Percentiles rank a stretch among this genome's conserved stretches.
Conservation (phyloP, 2,888 invertebrate genomes). For the Torymus auratus region DNA sequence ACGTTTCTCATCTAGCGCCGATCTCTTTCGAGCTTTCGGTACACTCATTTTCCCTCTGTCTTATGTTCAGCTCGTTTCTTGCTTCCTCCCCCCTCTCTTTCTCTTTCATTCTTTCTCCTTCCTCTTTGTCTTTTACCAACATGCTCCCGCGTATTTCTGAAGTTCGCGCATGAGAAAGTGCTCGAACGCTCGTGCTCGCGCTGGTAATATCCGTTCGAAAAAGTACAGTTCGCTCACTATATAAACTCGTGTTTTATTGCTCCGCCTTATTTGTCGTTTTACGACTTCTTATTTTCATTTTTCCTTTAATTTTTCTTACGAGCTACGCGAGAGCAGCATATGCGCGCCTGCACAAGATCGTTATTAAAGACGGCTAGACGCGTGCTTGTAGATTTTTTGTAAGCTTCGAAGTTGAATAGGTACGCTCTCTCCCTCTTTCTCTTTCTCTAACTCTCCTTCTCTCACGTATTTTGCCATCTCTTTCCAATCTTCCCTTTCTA, state of each 20-base stretch:
- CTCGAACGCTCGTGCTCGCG: slow-evolving; percentile 45
- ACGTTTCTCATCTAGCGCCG: slow-evolving; percentile 58
- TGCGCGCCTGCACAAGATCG: slow-evolving; percentile 10
- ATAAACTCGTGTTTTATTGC: slow-evolving; percentile 52
- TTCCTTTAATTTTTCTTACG: slow-evolving; percentile 32
- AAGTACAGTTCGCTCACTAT: slow-evolving; percentile 46
- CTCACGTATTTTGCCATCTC: no score
- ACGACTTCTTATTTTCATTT: slow-evolving; percentile 41
- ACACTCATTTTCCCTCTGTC: slow-evolving; percentile 40
- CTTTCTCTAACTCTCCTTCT: no score
- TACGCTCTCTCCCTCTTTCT: no score
- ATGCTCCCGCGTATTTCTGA: slow-evolving; percentile 58
- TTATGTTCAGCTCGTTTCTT: slow-evolving; percentile 32
- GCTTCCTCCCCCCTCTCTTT: slow-evolving; percentile 30
- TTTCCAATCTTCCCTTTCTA: no score
- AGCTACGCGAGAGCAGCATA: background rate
- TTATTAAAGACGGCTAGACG: slow-evolving; percentile 1
- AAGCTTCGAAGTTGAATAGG: no score
- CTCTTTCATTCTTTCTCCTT: slow-evolving; percentile 30
- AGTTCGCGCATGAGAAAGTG: slow-evolving; percentile 68
- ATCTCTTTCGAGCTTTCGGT: slow-evolving; percentile 54
- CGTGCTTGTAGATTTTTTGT: no score
- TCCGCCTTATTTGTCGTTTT: slow-evolving; percentile 49
- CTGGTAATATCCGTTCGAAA: slow-evolving; percentile 66
- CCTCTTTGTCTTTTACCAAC: slow-evolving; percentile 33